Evolutionary conservation across 2,888 invertebrate species (phyloP).

Genomic region (Rhimphoctona megacephalus): DNA sequence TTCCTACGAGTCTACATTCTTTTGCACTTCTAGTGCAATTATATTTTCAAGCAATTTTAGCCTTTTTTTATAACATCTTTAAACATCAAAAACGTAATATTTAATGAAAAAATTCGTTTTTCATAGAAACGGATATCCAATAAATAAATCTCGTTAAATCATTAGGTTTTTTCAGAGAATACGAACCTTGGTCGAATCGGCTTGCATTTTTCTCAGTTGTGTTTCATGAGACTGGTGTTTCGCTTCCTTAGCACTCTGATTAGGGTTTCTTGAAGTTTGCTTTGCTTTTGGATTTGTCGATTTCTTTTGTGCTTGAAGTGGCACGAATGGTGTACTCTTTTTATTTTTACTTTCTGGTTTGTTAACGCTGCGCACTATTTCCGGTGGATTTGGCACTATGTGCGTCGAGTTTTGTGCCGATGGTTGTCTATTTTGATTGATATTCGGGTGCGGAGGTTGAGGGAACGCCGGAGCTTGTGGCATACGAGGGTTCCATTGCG

Average conservation of each 20-base stretch:
- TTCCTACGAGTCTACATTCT: no score
- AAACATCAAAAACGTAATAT: no score
- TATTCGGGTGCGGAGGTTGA: constrained; percentile 59
- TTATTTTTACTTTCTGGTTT: constrained; percentile 70
- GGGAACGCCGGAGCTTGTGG: constrained; percentile 65
- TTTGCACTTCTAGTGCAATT: no score
- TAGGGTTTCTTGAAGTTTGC: constrained; percentile 58
- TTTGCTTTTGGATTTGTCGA: constrained; percentile 75
- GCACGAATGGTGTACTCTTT: constrained; percentile 85
- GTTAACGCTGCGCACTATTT: constrained; percentile 83
- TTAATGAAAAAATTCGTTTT: no score
- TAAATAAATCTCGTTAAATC: no score
- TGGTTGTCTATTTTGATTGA: constrained; percentile 48
- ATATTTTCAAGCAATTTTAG: no score
- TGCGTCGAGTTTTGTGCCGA: constrained; percentile 48
- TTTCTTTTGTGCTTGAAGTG: constrained; percentile 86
- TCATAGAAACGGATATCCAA: no score
- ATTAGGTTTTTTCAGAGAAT: background rate
- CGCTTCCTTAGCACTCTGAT: constrained; percentile 63
- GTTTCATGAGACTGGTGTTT: constrained; percentile 35
- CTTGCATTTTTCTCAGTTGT: constrained; percentile 41
- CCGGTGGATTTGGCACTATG: constrained; percentile 31
- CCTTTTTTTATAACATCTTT: no score
- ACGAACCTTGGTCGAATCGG: constrained; percentile 61
- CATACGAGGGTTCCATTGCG: constrained; percentile 65